Evolutionary conservation across 2,888 invertebrate species (phyloP).

Genomic region (Sinhomidia bicolor): DNA sequence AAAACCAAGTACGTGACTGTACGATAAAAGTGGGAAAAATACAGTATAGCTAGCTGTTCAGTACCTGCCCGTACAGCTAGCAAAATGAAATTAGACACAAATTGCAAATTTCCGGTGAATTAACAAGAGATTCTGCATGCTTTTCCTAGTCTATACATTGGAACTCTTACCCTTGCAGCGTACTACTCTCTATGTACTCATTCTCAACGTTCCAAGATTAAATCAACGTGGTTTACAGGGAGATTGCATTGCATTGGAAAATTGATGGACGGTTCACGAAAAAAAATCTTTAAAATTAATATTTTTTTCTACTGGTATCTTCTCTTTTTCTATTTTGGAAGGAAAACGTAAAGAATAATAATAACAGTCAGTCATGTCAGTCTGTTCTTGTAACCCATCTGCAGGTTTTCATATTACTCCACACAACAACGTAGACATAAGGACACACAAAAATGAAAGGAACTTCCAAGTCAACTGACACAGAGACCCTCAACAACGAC

Average conservation of each 20-base stretch:
- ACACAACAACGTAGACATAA: background rate
- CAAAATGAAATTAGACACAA: constrained; percentile 44
- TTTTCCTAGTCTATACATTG: background rate
- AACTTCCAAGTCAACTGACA: constrained; percentile 25
- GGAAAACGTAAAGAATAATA: background rate
- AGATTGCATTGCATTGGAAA: background rate
- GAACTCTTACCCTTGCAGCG: no score
- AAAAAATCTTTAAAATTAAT: constrained; percentile 1
- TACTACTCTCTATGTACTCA: no score
- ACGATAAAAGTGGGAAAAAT: background rate
- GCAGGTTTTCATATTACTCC: background rate
- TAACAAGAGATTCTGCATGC: constrained; percentile 25
- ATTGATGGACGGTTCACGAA: background rate
- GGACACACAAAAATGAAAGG: constrained; percentile 22
- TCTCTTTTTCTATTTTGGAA: background rate
- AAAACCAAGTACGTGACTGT: background rate
- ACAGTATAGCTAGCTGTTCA: background rate
- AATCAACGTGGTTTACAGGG: no score
- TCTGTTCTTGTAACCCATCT: background rate
- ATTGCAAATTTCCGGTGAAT: constrained; percentile 62
- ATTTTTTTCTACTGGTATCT: background rate
- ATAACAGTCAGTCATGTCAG: background rate
- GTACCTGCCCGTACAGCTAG: no score
- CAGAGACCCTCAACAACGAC: constrained; percentile 64
- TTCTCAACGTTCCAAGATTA: no score